Evolutionary conservation across 2,113 vertebrate species (phyloP), one percentile per base, ranked within the genome.

Genomic region (Epinephelus moara): DNA sequence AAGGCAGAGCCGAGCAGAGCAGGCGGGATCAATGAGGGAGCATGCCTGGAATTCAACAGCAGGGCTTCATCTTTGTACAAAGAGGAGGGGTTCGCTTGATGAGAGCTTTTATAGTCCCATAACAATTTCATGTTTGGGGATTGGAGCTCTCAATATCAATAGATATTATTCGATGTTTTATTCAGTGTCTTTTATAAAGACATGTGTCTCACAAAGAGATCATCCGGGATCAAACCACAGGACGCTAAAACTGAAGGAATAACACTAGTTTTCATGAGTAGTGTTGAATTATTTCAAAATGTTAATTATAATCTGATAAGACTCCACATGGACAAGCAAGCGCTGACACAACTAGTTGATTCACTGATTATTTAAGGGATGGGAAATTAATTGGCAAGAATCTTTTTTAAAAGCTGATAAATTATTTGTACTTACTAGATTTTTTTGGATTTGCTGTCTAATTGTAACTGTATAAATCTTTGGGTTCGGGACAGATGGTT

Each of bases 41-140:
- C 80, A 80, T 82, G 80, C 11, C 72, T 70, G 73, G 85, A 88
- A 90, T 87, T 61, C 67, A 86, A 69, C 77, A 84, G 64, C 55
- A 14, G 12, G 9, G 56, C 27, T 79, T 78, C 55, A 40, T 78
- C 73, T 75, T 21, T 25, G 63, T 4, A 66, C n/a, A 59, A 61
- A 73, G 45, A 62, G 27, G 21, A 45, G 55, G 60, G 56, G 33
- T 4, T 17, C 3, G 57, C 11, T 9, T 49, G 11, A 74, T 74
- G 57, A 27, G 6, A 60, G 75, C 37, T 57, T 82, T 74, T 49
- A 74, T 45, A 6, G 62, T 73, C 80, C 52, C 78, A 25, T 14
- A 42, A 64, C 59, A 70, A 70, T 70, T 50, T 73, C 45, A 82
- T 70, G 68, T 81, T 83, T 66, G 42, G 33, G 11, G 47, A 69